Evolutionary conservation across 1,140 invertebrate genomes (phyloP), one percentile per base, ranked within the genome.

Genomic region (Microplitis demolitor): DNA sequence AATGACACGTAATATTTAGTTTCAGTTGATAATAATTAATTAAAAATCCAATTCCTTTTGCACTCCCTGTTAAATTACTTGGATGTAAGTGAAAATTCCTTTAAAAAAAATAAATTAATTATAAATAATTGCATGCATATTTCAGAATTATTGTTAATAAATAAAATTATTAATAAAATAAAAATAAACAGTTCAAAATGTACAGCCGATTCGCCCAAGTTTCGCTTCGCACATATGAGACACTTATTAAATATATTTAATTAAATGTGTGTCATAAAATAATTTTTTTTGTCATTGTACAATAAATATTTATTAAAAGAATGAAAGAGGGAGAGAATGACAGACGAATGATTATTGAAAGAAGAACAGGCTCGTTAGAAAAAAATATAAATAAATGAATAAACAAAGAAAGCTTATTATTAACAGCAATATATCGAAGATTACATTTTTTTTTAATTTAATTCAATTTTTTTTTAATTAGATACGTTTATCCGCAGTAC

Each of bases 211-310:
- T 71, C 34, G 63, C 54, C 50, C 14, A 58, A 56, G n/a, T 68
- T 68, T 68, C 39, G 54, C 66, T 68, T 68, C 66, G 66, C 66
- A 68, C 66, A 66, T 51, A 16, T 64, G 16, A 35, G 33, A 63
- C 13, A 13, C 9, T 54, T 56, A 24, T 24, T 24, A 9, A 34
- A 37, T 33, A 45, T 14, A 62, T 33, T 51, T 60, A 69, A 16
- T 66, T 31, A 60, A 14, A 67, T 71, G 37, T 34, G 63, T 66
- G 14, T 35, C 13, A 45, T 54, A 66, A 72, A 60, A 62, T 68
- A 53, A 35, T 62, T 34, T 51, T 71, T 61, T 66, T 66, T 66
- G 51, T 72, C 39, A 72, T 51, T 66, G 62, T 66, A 72, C 69
- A 71, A 71, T 71, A 71, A 54, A 45, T 45, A 45, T 45, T 45